These are phyloP conservation scores for Atethmia centrago DNA, from an alignment of 2,888 invertebrate species.

Conservation along the genomic window DNA sequence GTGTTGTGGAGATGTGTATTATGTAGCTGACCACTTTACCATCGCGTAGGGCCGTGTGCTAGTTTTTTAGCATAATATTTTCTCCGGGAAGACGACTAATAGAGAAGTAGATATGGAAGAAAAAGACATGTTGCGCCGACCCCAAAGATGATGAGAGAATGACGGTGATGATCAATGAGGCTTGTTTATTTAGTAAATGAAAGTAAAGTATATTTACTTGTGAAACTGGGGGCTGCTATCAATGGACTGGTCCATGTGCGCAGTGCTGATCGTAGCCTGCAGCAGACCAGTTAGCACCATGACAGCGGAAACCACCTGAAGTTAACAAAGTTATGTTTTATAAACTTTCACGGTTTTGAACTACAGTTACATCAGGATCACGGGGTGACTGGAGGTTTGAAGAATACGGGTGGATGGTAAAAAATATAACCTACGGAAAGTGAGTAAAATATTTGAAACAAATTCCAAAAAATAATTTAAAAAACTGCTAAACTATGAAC, in stretches of 20 bases:
- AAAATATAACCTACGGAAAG: not conserved
- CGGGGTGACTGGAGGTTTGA: not conserved
- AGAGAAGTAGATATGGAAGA: no score
- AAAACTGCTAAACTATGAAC: not conserved
- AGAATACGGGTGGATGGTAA: not conserved
- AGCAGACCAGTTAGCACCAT: constrained; percentile 66
- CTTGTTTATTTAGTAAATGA: not conserved
- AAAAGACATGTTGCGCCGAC: no score
- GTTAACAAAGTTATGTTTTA: not conserved
- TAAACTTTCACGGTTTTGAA: not conserved
- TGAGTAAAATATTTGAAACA: not conserved
- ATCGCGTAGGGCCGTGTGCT: no score
- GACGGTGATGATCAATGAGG: not conserved
- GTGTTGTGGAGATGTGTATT: no score
- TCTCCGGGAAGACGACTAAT: no score
- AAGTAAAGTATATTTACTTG: constrained; percentile 43
- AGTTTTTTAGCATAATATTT: no score
- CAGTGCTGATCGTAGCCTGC: constrained; percentile 68
- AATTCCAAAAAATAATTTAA: not conserved
- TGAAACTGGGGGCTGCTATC: constrained; percentile 51
- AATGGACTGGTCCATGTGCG: constrained; percentile 53
- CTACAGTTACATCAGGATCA: not conserved
- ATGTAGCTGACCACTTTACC: no score
- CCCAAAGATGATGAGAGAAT: no score
- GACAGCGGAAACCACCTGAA: constrained; percentile 66